phyloP scores from a whole-genome alignment of 1,140 invertebrate genomes.

The Scylla paramamosain region DNA sequence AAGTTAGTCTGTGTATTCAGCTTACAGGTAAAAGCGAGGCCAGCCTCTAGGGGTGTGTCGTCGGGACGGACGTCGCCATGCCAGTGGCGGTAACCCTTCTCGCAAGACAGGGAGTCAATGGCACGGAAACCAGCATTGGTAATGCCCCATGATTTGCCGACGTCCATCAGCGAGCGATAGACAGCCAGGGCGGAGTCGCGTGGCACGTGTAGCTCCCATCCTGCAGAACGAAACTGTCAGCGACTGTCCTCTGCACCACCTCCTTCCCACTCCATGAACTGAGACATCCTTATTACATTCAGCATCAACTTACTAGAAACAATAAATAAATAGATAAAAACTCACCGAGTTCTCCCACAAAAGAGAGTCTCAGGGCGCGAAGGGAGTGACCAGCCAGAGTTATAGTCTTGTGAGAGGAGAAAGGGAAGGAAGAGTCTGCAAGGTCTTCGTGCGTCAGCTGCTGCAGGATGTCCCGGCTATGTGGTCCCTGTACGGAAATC shows the following conservation, averaged over 20 bases:
- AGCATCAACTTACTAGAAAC: neutral
- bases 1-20: conserved; percentile 87
- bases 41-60: conserved; percentile 92
- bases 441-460: conserved; percentile 81
- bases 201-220: conserved; percentile 93
- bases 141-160: conserved; percentile 83
- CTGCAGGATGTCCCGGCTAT: conserved; percentile 85
- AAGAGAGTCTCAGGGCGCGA: conserved; percentile 88
- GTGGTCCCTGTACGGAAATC: conserved; percentile 90
- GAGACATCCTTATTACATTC: neutral
- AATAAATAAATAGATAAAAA: neutral
- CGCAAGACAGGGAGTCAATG: conserved; percentile 89
- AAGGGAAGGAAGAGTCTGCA: conserved; percentile 84
- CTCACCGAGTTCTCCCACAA: conserved; percentile 89
- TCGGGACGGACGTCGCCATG: conserved; percentile 89
- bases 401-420: conserved; percentile 83
- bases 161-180: conserved; percentile 84
- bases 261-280: neutral
- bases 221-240: conserved; percentile 86
- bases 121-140: conserved; percentile 91
- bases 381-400: conserved; percentile 81
- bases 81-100: conserved; percentile 94
- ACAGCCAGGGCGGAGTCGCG: conserved; percentile 84
- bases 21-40: conserved; percentile 87
- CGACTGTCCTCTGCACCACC: conserved; percentile 77